Conservation (phyloP, 2,888 invertebrate species). For the Troides oblongomaculatus region DNA sequence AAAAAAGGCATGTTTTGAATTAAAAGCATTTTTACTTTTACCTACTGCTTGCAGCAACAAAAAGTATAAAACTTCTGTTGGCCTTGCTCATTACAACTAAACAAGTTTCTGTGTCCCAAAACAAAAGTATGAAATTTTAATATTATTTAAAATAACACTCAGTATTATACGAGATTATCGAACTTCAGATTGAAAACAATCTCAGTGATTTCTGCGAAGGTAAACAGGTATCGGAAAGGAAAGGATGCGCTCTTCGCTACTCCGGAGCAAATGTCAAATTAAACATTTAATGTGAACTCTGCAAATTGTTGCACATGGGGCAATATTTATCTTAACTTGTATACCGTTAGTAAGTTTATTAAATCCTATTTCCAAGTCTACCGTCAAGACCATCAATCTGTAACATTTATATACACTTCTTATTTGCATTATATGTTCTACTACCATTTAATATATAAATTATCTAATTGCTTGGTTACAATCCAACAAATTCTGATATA, state of each 20-base stretch:
- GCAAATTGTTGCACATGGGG: conserved; percentile 24
- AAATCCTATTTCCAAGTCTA: background rate
- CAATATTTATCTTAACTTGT: background rate
- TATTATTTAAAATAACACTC: background rate
- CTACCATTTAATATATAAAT: background rate
- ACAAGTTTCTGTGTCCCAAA: conserved; percentile 28
- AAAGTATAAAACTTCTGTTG: no score
- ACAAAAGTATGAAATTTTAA: conserved; percentile 9
- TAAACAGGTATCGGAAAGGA: conserved; percentile 61
- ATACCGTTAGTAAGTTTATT: background rate
- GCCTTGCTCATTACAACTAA: no score
- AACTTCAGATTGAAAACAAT: conserved; percentile 43
- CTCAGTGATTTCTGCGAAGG: conserved; percentile 63
- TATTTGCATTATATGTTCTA: background rate
- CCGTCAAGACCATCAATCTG: background rate
- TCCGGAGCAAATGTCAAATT: conserved; percentile 61
- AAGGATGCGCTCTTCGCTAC: conserved; percentile 65
- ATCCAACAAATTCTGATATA: conserved; percentile 19
- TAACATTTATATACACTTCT: background rate
- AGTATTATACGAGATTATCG: background rate
- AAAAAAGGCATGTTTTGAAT: no score
- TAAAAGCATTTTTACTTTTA: no score
- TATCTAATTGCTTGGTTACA: no score
- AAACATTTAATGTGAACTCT: conserved; percentile 27
- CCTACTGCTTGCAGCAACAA: no score